phyloP scores from a whole-genome alignment of 2,797 vertebrate genomes.

The Trichosurus vulpecula region DNA sequence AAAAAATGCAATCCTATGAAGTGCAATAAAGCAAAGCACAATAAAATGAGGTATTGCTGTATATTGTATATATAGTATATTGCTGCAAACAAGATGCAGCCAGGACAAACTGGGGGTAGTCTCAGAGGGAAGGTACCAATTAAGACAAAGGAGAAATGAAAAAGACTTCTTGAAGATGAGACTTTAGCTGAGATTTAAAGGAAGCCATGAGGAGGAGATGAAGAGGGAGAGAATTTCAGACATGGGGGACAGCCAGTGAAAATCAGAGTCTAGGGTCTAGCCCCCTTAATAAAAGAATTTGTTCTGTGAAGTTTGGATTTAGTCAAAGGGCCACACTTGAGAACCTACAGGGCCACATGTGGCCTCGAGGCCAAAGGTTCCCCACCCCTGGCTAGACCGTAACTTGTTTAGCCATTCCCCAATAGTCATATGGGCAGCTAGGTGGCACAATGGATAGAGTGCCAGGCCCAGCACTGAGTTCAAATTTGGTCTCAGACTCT shows the following conservation, averaged over 20 bases:
- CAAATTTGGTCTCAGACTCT: not conserved
- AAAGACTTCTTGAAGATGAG: not conserved
- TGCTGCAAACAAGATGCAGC: not conserved
- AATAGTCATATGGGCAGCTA: not conserved
- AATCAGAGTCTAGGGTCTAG: not conserved
- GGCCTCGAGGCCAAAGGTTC: no score
- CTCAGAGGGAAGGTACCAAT: not conserved
- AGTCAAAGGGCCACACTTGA: no score
- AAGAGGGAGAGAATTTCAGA: not conserved
- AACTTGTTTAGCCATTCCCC: not conserved
- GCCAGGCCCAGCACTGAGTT: not conserved
- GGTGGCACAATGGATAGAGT: not conserved
- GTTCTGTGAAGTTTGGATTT: no score
- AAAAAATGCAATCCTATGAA: not conserved
- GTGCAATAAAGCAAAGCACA: not conserved
- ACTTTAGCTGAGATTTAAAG: not conserved
- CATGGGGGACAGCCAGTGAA: not conserved
- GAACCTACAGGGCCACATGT: no score
- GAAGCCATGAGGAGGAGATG: no score
- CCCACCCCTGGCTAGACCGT: not conserved
- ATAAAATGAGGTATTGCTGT: not conserved
- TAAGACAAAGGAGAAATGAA: not conserved
- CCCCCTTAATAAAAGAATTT: no score
- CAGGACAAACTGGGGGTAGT: not conserved
- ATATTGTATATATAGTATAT: no score